These are phyloP conservation scores for Pammene fasciana DNA, from an alignment of 2,888 invertebrate genomes.

Conservation along the genomic window DNA sequence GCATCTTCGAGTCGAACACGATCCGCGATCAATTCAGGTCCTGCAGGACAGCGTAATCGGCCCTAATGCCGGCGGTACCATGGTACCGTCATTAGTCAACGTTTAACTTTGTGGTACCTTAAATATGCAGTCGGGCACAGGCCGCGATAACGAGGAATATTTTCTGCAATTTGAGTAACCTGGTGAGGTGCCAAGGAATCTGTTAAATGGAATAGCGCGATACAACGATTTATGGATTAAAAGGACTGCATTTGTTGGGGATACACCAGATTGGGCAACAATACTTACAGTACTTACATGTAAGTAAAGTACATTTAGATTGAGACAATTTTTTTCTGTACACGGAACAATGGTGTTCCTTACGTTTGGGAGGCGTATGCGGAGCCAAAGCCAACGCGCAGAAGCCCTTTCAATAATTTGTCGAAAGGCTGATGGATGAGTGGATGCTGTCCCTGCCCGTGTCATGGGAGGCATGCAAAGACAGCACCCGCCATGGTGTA, in stretches of 20 bases:
- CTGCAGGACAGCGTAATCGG: conserved; percentile 26
- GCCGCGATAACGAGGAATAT: conserved; percentile 6
- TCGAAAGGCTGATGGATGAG: no score
- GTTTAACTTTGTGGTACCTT: conserved; percentile 29
- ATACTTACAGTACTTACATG: no score
- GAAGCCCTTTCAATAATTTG: no score
- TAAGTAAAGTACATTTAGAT: no score
- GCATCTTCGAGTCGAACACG: conserved; percentile 19
- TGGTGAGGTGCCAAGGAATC: not conserved
- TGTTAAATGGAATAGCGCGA: not conserved
- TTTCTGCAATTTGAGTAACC: conserved; percentile 7
- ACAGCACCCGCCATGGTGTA: no score
- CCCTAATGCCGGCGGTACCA: conserved; percentile 22
- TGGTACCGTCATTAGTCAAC: conserved; percentile 25
- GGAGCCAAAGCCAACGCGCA: no score
- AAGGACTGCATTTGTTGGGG: not conserved
- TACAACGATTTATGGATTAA: not conserved
- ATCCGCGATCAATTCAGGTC: conserved; percentile 24
- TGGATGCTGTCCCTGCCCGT: no score
- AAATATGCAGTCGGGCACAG: conserved; percentile 6
- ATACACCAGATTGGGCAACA: not conserved
- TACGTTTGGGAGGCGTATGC: no score
- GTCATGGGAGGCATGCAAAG: no score
- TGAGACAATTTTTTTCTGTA: no score
- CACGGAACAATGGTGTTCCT: no score